A percentile compares a stretch with the other conserved stretches of the same genome.
phyloP scores from a whole-genome alignment of 1,140 invertebrate genomes.

The Physella acuta region DNA sequence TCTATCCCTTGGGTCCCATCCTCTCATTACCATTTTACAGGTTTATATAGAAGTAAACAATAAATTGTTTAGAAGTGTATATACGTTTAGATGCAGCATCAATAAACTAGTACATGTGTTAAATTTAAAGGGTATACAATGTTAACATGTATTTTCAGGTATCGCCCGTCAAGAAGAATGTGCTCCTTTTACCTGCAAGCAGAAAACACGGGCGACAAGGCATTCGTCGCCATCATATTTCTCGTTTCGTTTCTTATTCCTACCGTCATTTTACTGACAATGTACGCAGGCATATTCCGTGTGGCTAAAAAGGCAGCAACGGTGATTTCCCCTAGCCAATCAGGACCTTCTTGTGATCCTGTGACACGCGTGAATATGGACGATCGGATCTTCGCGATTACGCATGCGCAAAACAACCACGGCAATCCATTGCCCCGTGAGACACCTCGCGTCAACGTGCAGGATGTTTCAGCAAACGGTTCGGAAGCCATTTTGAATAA shows the following conservation, averaged over 20 bases:
- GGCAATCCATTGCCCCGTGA: not conserved
- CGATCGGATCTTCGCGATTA: not conserved
- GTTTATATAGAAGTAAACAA: too few relatives aligned
- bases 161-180: not conserved
- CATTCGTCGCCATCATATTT: constrained; percentile 13
- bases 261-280: constrained; percentile 18
- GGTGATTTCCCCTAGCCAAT: constrained; percentile 13
- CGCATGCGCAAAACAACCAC: not conserved
- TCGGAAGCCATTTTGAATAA: too few relatives aligned
- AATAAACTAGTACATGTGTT: too few relatives aligned
- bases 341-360: not conserved
- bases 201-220: not conserved
- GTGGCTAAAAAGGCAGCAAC: constrained; percentile 26
- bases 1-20: too few relatives aligned
- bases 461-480: not conserved
- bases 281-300: constrained; percentile 28
- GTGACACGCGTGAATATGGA: not conserved
- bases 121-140: too few relatives aligned
- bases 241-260: constrained; percentile 27
- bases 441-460: not conserved
- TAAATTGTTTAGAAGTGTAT: too few relatives aligned
- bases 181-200: constrained; percentile 26
- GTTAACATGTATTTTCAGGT: constrained; percentile 7
- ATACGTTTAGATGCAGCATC: too few relatives aligned
- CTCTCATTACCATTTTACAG: too few relatives aligned